Percentiles rank a stretch among this genome's conserved stretches.
Conservation (phyloP, 1,140 invertebrate species). For the Zaprionus tsacasi region DNA sequence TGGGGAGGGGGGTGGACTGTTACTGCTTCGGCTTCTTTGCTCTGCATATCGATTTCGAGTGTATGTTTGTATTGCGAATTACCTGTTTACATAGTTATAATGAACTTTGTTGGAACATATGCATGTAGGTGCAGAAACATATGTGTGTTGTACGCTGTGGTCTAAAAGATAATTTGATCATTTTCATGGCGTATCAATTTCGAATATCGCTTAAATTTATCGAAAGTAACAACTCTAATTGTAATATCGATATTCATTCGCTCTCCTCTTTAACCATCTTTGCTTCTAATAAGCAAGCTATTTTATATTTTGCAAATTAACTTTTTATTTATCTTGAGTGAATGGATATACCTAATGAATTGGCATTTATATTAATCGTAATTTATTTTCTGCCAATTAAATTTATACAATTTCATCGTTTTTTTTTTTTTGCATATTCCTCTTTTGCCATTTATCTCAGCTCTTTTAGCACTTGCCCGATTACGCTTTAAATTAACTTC, state of each 20-base stretch:
- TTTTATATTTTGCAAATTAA: too few species aligned
- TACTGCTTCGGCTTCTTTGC: neutral
- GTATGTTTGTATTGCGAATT: neutral
- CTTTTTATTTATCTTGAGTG: too few species aligned
- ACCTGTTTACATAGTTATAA: conserved; percentile 1
- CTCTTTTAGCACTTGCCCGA: neutral
- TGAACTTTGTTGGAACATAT: neutral
- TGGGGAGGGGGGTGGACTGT: neutral
- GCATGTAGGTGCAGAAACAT: neutral
- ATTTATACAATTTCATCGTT: neutral
- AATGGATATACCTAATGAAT: too few species aligned
- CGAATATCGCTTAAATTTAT: too few species aligned
- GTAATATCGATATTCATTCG: too few species aligned
- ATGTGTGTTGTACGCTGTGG: too few species aligned
- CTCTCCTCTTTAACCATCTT: too few species aligned
- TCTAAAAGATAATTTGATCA: neutral
- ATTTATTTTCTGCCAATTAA: neutral
- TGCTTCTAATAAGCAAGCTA: too few species aligned
- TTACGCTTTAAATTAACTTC: neutral
- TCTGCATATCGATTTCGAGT: neutral
- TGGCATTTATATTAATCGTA: neutral
- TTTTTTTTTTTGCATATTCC: neutral
- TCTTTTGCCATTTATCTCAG: neutral
- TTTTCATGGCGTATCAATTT: neutral
- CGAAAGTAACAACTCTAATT: too few species aligned